Conservation (phyloP, 2,888 invertebrate genomes). For the Microlaimidae sp. region DNA sequence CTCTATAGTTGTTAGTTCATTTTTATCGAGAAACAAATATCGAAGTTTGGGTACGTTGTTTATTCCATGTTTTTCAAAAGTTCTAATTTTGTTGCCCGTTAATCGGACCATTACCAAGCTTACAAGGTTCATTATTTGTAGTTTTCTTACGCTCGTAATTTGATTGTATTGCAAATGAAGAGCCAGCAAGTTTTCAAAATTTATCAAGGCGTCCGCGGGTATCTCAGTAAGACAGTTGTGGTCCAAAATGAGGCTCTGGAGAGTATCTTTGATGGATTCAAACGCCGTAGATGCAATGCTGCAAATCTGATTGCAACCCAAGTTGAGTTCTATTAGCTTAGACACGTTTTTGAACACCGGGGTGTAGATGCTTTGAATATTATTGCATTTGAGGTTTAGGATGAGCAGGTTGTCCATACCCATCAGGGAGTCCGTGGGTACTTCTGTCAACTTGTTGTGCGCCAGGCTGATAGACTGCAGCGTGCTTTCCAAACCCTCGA, state of each 20-base stretch:
- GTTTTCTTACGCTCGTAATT: conserved; percentile 9
- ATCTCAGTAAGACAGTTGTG: conserved; percentile 28
- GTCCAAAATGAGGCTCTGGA: conserved; percentile 32
- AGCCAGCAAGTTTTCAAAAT: conserved; percentile 29
- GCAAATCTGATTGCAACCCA: conserved; percentile 32
- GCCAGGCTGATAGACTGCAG: conserved; percentile 61
- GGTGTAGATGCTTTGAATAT: conserved; percentile 28
- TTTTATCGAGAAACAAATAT: conserved; percentile 33
- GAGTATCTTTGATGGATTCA: conserved; percentile 21
- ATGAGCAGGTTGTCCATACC: conserved; percentile 20
- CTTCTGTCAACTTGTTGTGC: conserved; percentile 49
- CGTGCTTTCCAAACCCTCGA: conserved; percentile 54
- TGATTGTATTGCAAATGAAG: conserved; percentile 32
- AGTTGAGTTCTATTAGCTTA: conserved; percentile 30
- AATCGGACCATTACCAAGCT: conserved; percentile 29
- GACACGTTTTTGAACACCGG: conserved; percentile 25
- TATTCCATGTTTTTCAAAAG: conserved; percentile 28
- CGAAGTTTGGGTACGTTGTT: conserved; percentile 18
- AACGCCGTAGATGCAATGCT: conserved; percentile 21
- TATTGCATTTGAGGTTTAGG: conserved; percentile 38
- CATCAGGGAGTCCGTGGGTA: conserved; percentile 54
- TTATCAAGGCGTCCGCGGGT: conserved; percentile 25
- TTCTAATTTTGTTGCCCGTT: conserved; percentile 29
- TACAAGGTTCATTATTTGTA: conserved; percentile 23
- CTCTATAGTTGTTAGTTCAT: conserved; percentile 38